Evolutionary conservation across 2,113 vertebrate genomes (phyloP).

Genomic region (Daphoenositta chrysoptera): DNA sequence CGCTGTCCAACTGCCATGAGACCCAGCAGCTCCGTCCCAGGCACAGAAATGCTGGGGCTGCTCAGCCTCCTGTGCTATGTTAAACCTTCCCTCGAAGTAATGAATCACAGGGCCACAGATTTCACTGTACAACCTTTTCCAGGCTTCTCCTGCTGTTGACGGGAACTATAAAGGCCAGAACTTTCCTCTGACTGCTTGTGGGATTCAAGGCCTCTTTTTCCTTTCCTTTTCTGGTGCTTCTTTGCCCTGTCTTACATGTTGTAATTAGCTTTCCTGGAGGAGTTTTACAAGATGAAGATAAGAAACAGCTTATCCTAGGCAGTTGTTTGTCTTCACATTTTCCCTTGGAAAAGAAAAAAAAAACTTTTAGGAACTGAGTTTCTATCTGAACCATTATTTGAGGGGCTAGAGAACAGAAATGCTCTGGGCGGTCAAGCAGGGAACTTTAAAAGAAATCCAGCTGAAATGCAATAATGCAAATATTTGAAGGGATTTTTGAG

Average conservation of each 20-base stretch:
- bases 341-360: background rate
- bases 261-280: constrained; percentile 35
- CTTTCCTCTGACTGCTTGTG: background rate
- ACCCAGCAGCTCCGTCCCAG: background rate
- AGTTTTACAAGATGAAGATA: constrained; percentile 52
- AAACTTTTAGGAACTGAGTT: background rate
- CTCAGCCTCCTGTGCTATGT: background rate
- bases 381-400: background rate
- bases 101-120: background rate
- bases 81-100: background rate
- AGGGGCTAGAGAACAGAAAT: background rate
- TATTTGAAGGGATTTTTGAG: background rate
- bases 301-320: background rate
- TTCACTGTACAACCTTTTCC: background rate
- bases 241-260: background rate
- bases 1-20: rapidly evolving
- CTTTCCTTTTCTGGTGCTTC: constrained; percentile 5
- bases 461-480: constrained; percentile 10
- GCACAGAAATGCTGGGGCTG: background rate
- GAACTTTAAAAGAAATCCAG: constrained; percentile 1
- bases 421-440: background rate
- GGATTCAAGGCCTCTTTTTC: background rate
- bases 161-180: background rate
- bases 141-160: background rate
- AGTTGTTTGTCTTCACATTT: constrained; percentile 34